These are phyloP conservation scores for Bombus waltoni DNA, from an alignment of 1,140 invertebrate species.

Conservation along the genomic window DNA sequence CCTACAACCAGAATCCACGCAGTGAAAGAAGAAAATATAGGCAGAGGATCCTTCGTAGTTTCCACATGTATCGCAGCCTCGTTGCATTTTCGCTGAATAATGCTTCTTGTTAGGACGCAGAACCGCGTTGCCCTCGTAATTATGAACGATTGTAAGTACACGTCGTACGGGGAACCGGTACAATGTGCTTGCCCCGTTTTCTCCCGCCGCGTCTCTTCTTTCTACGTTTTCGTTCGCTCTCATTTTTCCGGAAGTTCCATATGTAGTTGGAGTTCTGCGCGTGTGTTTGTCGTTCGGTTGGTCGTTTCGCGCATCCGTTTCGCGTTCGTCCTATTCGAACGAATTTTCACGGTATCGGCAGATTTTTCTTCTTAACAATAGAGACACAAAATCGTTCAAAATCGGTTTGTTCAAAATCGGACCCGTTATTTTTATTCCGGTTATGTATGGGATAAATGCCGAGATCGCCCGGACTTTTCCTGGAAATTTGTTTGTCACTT, in stretches of 20 bases:
- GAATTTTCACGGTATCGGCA: constrained; percentile 14
- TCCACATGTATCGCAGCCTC: no score
- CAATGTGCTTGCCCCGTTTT: not conserved
- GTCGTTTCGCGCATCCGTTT: constrained; percentile 3
- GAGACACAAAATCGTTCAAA: not conserved
- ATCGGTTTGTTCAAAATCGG: not conserved
- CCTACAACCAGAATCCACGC: not conserved
- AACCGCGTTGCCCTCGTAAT: not conserved
- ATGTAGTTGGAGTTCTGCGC: not conserved
- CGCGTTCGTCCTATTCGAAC: not conserved
- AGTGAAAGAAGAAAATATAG: not conserved
- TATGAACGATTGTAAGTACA: constrained; percentile 22
- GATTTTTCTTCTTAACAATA: not conserved
- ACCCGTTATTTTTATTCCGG: not conserved
- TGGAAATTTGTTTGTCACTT: not conserved
- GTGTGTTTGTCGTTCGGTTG: not conserved
- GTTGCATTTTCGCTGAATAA: not conserved
- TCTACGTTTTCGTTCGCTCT: not conserved
- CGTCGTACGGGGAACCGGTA: not conserved
- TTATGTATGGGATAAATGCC: not conserved
- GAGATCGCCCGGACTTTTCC: not conserved
- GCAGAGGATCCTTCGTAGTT: not conserved
- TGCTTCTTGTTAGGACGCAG: constrained; percentile 10
- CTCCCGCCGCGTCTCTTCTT: not conserved
- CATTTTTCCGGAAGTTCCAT: not conserved